Base-by-base conservation (phyloP, 2,113 vertebrate genomes). In the Hemicordylus capensis region DNA sequence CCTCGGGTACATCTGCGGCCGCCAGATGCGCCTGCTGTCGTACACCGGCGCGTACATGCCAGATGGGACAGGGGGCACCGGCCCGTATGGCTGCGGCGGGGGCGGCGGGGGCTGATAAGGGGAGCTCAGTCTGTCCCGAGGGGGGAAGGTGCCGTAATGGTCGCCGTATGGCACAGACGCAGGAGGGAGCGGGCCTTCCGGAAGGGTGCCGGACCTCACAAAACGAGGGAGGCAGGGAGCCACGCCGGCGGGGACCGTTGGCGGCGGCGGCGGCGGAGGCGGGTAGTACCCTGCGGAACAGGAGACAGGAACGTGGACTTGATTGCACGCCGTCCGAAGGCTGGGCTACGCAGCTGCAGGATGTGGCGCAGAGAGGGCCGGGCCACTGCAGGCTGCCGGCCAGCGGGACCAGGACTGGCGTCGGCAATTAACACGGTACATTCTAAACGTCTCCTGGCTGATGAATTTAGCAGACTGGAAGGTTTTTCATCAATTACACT, bases 11-110 rank as follows among this genome's bases (percentile, higher is more conserved):
- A 99, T 96, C 96, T 98, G 97, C 14, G 98, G 98, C 89, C 98
- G 97, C 98, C 98, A 99, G 87, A 98, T 97, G 91, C 98, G 97
- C 93, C 98, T 96, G 96, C 98, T 99, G 96, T 99, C 98, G 0
- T 98, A 99, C 48, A 99, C 97, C 0, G 98, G 98, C 77, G 98
- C 97, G 24, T 98, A 99, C 95, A 98, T 97, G 85, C 97, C 97
- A 89, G 97, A 97, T 83, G 98, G 98, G 85, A 97, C 95, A 1
- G 97, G 96, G 46, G 96, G 96, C 91, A 98, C 95, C 5, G 97
- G 96, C 66, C 97, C 95, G 11, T 98, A 98, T 69, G 97, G 97
- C 95, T 97, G 97, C 0, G 97, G 97, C 91, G 97, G 97, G 0
- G 97, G 97, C 91, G 97, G 96, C 90, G 96, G 96, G 64, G 96